These are phyloP conservation scores for Manis crassicaudata DNA, from an alignment of 2,797 vertebrate species.

Conservation along the genomic window DNA sequence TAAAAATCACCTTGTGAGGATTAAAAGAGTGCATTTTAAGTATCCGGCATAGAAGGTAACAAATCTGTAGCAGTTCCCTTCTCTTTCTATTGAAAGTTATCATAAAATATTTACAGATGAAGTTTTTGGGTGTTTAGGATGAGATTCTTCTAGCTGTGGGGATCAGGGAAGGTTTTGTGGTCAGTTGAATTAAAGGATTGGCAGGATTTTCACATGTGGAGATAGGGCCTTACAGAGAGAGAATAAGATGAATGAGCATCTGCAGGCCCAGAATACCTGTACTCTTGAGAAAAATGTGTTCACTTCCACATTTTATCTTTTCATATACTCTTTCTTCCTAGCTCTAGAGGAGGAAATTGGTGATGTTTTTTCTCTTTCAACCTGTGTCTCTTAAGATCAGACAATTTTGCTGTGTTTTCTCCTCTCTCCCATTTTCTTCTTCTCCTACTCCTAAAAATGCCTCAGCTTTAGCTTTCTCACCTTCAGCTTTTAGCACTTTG, in stretches of 20 bases:
- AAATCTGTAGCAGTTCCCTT: neutral
- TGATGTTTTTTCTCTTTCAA: neutral
- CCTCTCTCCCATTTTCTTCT: neutral
- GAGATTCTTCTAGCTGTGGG: neutral
- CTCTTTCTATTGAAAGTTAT: neutral
- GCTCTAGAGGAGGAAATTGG: neutral
- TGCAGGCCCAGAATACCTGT: neutral
- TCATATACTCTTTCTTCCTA: neutral
- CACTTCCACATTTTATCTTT: neutral
- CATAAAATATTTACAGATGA: neutral
- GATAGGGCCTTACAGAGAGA: neutral
- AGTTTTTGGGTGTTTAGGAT: neutral
- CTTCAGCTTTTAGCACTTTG: neutral
- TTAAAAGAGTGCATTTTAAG: neutral
- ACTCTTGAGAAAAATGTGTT: neutral
- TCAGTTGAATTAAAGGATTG: neutral
- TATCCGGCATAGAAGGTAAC: neutral
- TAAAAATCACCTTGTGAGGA: neutral
- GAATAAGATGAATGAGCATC: neutral
- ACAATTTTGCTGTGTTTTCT: neutral
- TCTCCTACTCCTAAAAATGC: neutral
- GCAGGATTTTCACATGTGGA: neutral
- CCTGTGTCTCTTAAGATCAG: neutral
- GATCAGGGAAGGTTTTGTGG: neutral
- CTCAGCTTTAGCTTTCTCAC: neutral